Evolutionary conservation across 2,797 vertebrate species (phyloP), one percentile per base, ranked within the genome.

Genomic region (Taeniopygia guttata): DNA sequence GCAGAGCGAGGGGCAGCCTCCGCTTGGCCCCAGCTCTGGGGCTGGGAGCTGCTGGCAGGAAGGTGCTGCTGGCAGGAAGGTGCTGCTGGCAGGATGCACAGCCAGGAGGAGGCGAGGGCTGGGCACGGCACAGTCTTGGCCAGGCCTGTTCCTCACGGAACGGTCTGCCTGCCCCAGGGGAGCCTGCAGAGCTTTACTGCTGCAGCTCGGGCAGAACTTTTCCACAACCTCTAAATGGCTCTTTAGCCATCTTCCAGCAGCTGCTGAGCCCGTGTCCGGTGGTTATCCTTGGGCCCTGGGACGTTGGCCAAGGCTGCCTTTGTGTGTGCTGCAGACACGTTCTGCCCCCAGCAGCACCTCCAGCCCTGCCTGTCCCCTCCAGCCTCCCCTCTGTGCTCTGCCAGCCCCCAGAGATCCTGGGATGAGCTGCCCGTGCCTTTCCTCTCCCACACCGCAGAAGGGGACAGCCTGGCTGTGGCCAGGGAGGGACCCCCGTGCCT

Each of bases 291-390:
- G 12, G 46, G n/a, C 63, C 48, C 70, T 36, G 55, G 62, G 16
- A 20, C 12, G 32, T 0, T 19, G 60, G 55, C 18, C 4, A 7
- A 32, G 29, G 27, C n/a, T 23, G 27, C n/a, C 46, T 67, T 32
- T 23, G 43, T 3, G 7, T 10, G 27, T 18, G 36, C 18, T 5
- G 2, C 21, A 2, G 0, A 9, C 14, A 17, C 26, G 1, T 17
- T 27, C 38, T 51, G 32, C 54, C 55, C n/a, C 52, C 3, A 32
- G 0, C 29, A 20, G 64, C 4, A 12, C 56, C 42, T 46, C 38
- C 56, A 19, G 2, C 16, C 75, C 48, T 72, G 32, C 29, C 72
- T 43, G 51, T n/a, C n/a, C 55, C 54, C 56, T 62, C 16, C 48
- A 42, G 29, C 26, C 42, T 40, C 30, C 40, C 13, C 45, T 21